phyloP scores from a whole-genome alignment of 2,113 vertebrate species.

The Pterocles orientalis region DNA sequence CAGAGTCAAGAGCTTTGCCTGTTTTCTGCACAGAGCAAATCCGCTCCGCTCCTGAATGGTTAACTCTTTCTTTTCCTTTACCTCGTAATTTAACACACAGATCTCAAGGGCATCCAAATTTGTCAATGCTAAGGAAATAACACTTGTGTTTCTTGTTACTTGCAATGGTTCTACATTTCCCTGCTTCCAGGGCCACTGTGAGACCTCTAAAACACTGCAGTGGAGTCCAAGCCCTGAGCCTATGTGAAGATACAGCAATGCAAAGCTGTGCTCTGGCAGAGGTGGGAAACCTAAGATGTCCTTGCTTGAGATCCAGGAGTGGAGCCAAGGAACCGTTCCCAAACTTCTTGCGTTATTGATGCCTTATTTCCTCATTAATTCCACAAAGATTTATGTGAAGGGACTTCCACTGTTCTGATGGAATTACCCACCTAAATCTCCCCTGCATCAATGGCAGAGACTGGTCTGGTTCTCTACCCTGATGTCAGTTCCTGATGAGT shows the following conservation, averaged over 20 bases:
- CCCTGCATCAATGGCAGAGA: background rate
- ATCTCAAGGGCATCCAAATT: background rate
- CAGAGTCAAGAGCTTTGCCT: background rate
- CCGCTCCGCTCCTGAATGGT: background rate
- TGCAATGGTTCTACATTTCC: background rate
- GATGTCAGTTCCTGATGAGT: background rate
- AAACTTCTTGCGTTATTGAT: background rate
- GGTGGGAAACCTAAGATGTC: background rate
- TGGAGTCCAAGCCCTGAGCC: background rate
- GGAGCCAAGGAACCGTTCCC: background rate
- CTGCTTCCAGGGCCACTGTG: background rate
- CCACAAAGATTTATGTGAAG: conserved; percentile 22
- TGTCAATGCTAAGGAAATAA: background rate
- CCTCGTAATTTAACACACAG: rapidly evolving
- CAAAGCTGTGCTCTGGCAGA: background rate
- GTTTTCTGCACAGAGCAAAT: background rate
- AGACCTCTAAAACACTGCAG: background rate
- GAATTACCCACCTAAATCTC: conserved; percentile 53
- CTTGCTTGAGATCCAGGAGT: background rate
- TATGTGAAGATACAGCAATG: background rate
- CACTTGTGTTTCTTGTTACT: background rate
- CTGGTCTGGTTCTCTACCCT: background rate
- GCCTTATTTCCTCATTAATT: background rate
- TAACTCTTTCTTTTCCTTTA: conserved; percentile 1
- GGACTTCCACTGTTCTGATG: conserved; percentile 54